These are phyloP conservation scores for Glaucidium brasilianum DNA, from an alignment of 2,113 vertebrate genomes.

Conservation along the genomic window DNA sequence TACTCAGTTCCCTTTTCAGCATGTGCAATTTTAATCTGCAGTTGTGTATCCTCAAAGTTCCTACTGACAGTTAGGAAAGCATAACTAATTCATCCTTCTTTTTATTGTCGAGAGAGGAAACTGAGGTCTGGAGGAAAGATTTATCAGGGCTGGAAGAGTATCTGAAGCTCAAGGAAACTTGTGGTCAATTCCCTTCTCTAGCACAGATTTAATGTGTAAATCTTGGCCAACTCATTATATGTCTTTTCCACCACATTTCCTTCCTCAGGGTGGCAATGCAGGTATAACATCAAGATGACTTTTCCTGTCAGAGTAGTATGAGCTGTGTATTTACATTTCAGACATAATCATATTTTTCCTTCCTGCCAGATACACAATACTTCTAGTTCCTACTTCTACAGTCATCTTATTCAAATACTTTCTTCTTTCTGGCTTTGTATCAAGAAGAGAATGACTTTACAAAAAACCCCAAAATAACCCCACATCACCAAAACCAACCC, in stretches of 20 bases:
- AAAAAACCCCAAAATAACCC: accelerated
- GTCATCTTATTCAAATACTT: not conserved
- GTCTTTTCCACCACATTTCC: not conserved
- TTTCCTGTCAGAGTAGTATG: not conserved
- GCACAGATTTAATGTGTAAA: not conserved
- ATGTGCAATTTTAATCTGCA: not conserved
- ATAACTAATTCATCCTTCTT: not conserved
- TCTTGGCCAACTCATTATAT: not conserved
- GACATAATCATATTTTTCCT: not conserved
- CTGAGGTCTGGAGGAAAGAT: not conserved
- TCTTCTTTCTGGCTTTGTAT: not conserved
- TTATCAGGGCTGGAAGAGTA: not conserved
- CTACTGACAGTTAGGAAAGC: not conserved
- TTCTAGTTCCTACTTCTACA: not conserved
- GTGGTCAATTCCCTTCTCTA: not conserved
- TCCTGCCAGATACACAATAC: accelerated
- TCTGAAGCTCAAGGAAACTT: not conserved
- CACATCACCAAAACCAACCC: not conserved
- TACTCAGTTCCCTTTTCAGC: not conserved
- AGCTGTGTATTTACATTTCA: not conserved
- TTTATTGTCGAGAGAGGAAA: not conserved
- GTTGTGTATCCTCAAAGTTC: not conserved
- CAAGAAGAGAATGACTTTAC: not conserved
- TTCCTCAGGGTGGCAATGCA: not conserved
- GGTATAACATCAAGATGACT: not conserved